Evolutionary conservation across 2,797 vertebrate genomes (phyloP).

Genomic region (Poecilia gillii): DNA sequence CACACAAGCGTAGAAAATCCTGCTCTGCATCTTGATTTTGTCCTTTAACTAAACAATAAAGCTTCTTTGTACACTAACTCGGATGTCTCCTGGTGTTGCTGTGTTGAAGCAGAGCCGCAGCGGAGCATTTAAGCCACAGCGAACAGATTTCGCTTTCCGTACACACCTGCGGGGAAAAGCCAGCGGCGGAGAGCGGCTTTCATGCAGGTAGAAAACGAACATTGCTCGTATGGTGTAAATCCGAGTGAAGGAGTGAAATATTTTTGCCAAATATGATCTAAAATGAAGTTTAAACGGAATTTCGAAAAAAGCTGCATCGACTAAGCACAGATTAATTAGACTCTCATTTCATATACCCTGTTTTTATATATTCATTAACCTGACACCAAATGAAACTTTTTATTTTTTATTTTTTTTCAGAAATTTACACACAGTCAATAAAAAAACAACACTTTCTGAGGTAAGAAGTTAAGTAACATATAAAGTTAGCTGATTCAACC

Average conservation of each 20-base stretch:
- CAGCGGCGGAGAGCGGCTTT: background rate
- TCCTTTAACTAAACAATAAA: accelerated
- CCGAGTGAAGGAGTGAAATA: background rate
- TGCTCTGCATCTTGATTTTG: constrained; percentile 35
- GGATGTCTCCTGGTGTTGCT: background rate
- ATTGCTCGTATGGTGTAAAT: background rate
- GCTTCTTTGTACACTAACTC: background rate
- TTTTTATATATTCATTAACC: no score
- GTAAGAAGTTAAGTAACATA: no score
- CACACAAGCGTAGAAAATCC: constrained; percentile 24
- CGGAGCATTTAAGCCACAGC: background rate
- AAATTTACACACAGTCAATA: no score
- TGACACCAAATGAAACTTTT: no score
- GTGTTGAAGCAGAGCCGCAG: constrained; percentile 1
- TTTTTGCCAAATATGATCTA: no score
- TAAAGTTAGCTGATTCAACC: no score
- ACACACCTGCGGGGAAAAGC: background rate
- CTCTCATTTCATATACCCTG: no score
- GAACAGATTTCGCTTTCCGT: background rate
- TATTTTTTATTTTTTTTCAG: no score
- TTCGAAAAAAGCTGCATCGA: no score
- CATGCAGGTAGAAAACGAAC: background rate
- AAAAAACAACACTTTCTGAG: no score
- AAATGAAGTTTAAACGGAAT: no score
- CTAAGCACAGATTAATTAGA: no score